Evolutionary conservation across 2,113 vertebrate species (phyloP).

Genomic region (Xyrauchen texanus): DNA sequence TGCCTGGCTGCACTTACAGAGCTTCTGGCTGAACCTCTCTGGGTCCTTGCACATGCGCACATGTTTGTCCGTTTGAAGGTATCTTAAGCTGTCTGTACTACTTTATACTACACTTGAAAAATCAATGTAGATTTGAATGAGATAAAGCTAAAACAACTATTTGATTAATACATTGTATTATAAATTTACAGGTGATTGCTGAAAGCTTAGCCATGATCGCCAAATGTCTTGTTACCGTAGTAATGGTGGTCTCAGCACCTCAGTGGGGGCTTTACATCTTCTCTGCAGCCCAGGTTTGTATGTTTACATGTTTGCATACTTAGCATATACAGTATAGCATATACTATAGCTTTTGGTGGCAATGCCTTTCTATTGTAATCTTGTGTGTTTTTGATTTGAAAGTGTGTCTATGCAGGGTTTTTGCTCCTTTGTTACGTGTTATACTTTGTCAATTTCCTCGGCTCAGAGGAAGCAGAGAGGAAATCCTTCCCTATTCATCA

Average conservation of each 20-base stretch:
- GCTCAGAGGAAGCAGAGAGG: constrained; percentile 79
- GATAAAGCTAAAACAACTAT: background rate
- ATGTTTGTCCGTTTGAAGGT: constrained; percentile 93
- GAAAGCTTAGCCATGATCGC: constrained; percentile 89
- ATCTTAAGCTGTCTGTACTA: constrained; percentile 16
- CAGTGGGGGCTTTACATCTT: constrained; percentile 90
- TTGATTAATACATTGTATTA: background rate
- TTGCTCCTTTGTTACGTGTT: constrained; percentile 82
- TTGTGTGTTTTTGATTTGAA: constrained; percentile 26
- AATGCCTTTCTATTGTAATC: background rate
- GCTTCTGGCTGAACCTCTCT: constrained; percentile 89
- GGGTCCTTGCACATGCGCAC: constrained; percentile 92
- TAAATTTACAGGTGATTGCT: constrained; percentile 77
- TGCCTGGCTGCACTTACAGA: constrained; percentile 88
- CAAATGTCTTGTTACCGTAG: constrained; percentile 83
- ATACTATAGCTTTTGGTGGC: background rate
- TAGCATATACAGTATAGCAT: background rate
- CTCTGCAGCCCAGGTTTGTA: constrained; percentile 84
- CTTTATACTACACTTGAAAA: background rate
- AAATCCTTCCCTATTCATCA: constrained; percentile 80
- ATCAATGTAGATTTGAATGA: background rate
- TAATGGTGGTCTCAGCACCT: constrained; percentile 80
- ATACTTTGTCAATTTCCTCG: constrained; percentile 85
- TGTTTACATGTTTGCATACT: background rate
- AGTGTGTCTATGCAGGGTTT: constrained; percentile 84